Base-by-base conservation (phyloP, 2,113 vertebrate genomes). In the Alligator sinensis region DNA sequence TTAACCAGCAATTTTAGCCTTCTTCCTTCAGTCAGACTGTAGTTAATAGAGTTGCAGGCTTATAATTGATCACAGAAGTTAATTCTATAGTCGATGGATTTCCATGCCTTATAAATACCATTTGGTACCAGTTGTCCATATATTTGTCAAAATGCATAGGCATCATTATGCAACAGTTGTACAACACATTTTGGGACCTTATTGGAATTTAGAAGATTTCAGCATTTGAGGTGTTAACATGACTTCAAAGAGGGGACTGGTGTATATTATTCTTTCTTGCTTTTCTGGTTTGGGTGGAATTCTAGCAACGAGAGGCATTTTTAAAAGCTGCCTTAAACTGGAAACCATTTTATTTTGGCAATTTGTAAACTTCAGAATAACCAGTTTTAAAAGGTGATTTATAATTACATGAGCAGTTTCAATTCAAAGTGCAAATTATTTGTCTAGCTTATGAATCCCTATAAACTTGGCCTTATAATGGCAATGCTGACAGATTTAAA, bases 401-500 rank as follows among this genome's bases (percentile, higher is more conserved):
- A 84, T 82, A 91, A 95, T 88, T 88, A 88, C 57, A 93, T 77
- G 25, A 22, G 28, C 76, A 90, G 88, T 92, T 88, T 93, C 0
- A 81, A 54, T 84, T 79, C 63, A 74, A 80, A 85, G 38, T 57
- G 18, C 18, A 77, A 30, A 59, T 76, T 84, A 22, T 82, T 82
- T 82, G 63, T 79, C 62, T 60, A 94, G 92, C n/a, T 85, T 87
- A 91, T 38, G 92, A 68, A 58, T 82, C 5, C 57, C 76, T 96
- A 89, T 89, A 91, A 96, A 94, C 1, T 60, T 61, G 61, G 88
- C 95, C 93, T 94, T 95, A 86, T 77, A 86, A 84, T 78, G 74
- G 91, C 94, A 92, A 79, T 94, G 94, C 92, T 91, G 87, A 96
- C 94, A 90, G 88, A 95, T 17, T 24, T 96, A 97, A 97, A 95